Evolutionary conservation across 1,140 invertebrate species (phyloP), one percentile per base, ranked within the genome.

Genomic region (Glomeris maerens): DNA sequence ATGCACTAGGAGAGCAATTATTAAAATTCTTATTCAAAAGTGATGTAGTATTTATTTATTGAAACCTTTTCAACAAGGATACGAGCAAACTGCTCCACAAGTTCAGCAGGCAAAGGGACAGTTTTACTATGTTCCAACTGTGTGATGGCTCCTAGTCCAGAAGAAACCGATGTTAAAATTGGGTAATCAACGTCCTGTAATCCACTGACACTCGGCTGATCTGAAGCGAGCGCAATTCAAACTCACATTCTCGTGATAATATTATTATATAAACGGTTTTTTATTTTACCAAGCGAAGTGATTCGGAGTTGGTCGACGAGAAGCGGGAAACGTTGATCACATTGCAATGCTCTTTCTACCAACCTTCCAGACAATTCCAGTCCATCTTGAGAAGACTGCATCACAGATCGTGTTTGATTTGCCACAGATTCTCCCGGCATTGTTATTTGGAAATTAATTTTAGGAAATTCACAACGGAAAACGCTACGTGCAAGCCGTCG

Each of bases 1-100:
- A n/a, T n/a, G n/a, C n/a, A n/a, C n/a, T n/a, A n/a, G n/a, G n/a
- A n/a, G n/a, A n/a, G n/a, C n/a, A n/a, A n/a, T n/a, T n/a, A n/a
- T n/a, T n/a, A n/a, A n/a, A n/a, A n/a, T n/a, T n/a, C n/a, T n/a
- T n/a, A n/a, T n/a, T n/a, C n/a, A n/a, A n/a, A n/a, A n/a, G n/a
- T n/a, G n/a, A n/a, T n/a, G n/a, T n/a, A n/a, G n/a, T n/a, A n/a
- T n/a, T n/a, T n/a, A n/a, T n/a, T n/a, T n/a, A n/a, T n/a, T n/a
- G n/a, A n/a, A n/a, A n/a, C n/a, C n/a, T n/a, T n/a, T n/a, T n/a
- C n/a, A n/a, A 40, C 50, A 63, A 69, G 62, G 67, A 69, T 71
- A 72, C 70, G 68, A 21, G 62, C 64, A 67, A 74, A 74, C 54
- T 74, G 72, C 60, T 74, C 71, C 2, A 73, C 60, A 4, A 74